Conservation (phyloP, 2,888 invertebrate genomes). For the Ectemnius lituratus region DNA sequence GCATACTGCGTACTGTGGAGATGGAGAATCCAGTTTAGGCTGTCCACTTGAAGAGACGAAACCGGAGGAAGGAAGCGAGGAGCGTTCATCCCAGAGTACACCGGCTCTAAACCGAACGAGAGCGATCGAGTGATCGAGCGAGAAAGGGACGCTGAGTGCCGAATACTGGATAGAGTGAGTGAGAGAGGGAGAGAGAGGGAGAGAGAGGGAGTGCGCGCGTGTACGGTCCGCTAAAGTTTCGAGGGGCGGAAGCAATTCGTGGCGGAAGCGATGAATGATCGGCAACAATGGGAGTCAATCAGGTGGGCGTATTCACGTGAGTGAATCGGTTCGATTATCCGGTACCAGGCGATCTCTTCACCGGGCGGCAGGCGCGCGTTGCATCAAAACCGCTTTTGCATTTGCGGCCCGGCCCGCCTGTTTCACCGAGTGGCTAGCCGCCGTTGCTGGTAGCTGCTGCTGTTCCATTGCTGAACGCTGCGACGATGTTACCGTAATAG, state of each 20-base stretch:
- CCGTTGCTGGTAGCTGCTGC: conserved; percentile 31
- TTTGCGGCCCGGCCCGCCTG: conserved; percentile 40
- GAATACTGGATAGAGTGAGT: conserved; percentile 1
- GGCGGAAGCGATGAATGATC: conserved; percentile 72
- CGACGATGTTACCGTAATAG: conserved; percentile 74
- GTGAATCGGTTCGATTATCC: conserved; percentile 74
- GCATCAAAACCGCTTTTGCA: conserved; percentile 57
- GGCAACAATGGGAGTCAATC: conserved; percentile 76
- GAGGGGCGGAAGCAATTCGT: conserved; percentile 60
- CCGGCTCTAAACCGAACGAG: no score
- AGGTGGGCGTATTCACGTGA: conserved; percentile 69
- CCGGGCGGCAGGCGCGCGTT: conserved; percentile 28
- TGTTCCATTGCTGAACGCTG: conserved; percentile 49
- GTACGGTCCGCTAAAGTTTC: conserved; percentile 42
- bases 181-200: not conserved
- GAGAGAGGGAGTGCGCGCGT: conserved; percentile 2
- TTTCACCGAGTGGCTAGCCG: conserved; percentile 44
- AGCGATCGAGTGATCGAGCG: conserved; percentile 12
- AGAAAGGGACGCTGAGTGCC: conserved; percentile 13
- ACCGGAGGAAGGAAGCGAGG: conserved; percentile 2
- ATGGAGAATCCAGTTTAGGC: not conserved
- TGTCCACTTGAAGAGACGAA: not conserved
- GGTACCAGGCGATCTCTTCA: conserved; percentile 52
- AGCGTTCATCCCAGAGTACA: not conserved
- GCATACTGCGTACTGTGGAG: not conserved